Evolutionary conservation across 2,113 vertebrate genomes (phyloP), one percentile per base, ranked within the genome.

Genomic region (Tautogolabrus adspersus): DNA sequence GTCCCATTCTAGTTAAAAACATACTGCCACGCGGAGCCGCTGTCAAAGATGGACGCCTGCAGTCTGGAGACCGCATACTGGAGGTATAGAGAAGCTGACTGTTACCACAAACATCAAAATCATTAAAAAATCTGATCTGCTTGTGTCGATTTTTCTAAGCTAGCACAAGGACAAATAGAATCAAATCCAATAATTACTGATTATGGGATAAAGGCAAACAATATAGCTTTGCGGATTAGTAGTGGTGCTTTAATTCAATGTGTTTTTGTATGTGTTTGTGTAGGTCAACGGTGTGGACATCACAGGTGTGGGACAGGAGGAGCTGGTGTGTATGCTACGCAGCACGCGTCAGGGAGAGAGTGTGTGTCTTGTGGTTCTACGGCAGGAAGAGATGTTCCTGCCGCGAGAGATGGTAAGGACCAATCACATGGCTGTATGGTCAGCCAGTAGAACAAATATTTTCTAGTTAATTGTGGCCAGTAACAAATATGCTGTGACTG

Each of bases 1-100:
- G 97, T 38, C 98, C 98, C 0, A 99, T 99, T 89, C 96, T 99
- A 26, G 97, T 99, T 68, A 99, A 99, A 90, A 99, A 98, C 87
- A 99, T 99, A 91, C 93, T 99, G 22, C 95, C 96, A 15, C 96
- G 97, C 54, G 98, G 98, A 83, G 98, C 98, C 58, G 98, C 98
- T 51, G 89, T 99, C 74, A 98, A 97, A 93, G 98, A 99, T 79
- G 97, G 98, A 55, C 96, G 96, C 54, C 94, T 99, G 76, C 96
- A 98, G 84, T 97, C 97, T 51, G 98, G 98, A 63, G 98, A 99
- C 92, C 95, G 97, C 88, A 98, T 99, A 87, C 90, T 98, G 26
- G 97, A 99, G 96, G 98, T 99, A 88, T 26, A 56, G n/a, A 6
- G 26, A 18, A 21, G 44, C 62, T 52, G 13, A 34, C 10, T 42